phyloP scores from a whole-genome alignment of 2,888 invertebrate genomes.

The Sepioteuthis lessoniana region DNA sequence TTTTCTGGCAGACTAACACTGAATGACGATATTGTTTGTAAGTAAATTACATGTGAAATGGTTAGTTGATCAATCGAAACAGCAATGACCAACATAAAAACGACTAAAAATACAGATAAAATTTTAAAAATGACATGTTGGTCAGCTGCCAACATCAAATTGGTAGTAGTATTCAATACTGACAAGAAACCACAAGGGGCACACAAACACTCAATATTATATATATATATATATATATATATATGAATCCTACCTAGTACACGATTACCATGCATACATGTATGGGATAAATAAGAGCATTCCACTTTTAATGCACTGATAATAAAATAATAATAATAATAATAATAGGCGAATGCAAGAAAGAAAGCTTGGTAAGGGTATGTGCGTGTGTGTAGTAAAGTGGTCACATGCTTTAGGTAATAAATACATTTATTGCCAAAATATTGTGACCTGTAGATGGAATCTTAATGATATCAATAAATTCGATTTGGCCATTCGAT shows the following conservation, averaged over 20 bases:
- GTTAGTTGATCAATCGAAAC: not conserved
- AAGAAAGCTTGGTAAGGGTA: not conserved
- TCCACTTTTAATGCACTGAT: not conserved
- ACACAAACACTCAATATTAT: too few relatives aligned
- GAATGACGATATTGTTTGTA: not conserved
- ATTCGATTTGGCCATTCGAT: too few relatives aligned
- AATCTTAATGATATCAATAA: too few relatives aligned
- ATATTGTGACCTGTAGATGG: not conserved
- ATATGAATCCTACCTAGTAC: too few relatives aligned
- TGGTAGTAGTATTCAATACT: not conserved
- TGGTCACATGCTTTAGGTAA: slow-evolving; percentile 4
- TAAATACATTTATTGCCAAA: not conserved
- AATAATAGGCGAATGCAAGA: not conserved
- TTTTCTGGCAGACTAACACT: not conserved
- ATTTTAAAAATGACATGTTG: not conserved
- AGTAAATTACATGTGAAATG: not conserved
- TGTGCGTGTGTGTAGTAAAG: not conserved
- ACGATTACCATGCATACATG: not conserved
- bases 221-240: too few relatives aligned
- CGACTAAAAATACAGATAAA: too few relatives aligned
- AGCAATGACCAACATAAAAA: not conserved
- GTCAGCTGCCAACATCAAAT: not conserved
- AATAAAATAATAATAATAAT: not conserved
- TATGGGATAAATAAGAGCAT: not conserved
- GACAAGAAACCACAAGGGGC: too few relatives aligned